Base-by-base conservation (phyloP, 2,113 vertebrate genomes). In the Takifugu bimaculatus region DNA sequence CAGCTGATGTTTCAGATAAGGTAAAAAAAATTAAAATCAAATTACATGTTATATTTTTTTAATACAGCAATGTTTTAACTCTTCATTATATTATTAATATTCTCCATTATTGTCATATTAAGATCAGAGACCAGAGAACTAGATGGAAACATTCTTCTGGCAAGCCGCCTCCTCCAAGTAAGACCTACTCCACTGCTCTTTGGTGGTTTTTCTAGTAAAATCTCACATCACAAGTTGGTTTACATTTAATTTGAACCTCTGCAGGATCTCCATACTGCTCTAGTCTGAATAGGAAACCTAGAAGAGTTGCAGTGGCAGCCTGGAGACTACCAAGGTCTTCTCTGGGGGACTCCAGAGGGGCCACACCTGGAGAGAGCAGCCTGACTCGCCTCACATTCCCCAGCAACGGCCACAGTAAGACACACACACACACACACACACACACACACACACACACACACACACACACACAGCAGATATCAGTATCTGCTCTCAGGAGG, bases 261-360 rank as follows among this genome's bases (percentile, higher is more conserved):
- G 14, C 0, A 98, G 95, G 89, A 77, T 98, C 96, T 60, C 95
- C 94, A 0, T 98, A 97, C 79, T 83, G 89, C 70, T 90, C 88
- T 26, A 94, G 91, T 68, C 76, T 90, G 64, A 90, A 86, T 12
- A 42, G 93, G 59, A 89, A 90, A 58, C 83, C 92, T 1, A 93
- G 79, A 60, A 93, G 89, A 82, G 57, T 77, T 61, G 72, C 88
- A 0, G 79, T 90, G 63, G 65, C 91, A 1, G 86, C 91, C 54
- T 93, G 93, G 93, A 74, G 78, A 20, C 85, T 93, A 15, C 83
- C 88, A 2, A 89, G 87, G 76, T 82, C 90, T 5, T 75, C 95
- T 45, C 77, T 87, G 11, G 91, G 86, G 68, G 88, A 3, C 84
- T 71, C 32, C 77, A 68, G 69, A 48, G 77, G 70, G 9, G 75